phyloP scores from a whole-genome alignment of 2,113 vertebrate genomes.

The Sisor rabdophorus region DNA sequence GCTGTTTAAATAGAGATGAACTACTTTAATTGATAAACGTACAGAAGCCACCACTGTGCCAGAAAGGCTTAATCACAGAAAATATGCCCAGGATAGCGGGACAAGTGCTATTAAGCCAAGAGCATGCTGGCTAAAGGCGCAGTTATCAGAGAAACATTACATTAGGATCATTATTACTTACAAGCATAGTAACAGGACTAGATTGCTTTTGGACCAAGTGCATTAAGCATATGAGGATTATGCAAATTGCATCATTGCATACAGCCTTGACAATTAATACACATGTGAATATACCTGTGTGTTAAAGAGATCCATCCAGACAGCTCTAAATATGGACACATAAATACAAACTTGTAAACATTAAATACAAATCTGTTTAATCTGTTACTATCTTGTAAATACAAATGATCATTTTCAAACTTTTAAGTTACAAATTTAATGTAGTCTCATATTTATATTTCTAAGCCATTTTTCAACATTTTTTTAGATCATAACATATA shows the following conservation, averaged over 20 bases:
- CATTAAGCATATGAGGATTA: background rate
- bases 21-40: slow-evolving; percentile 43
- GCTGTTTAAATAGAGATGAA: slow-evolving; percentile 34
- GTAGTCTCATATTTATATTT: background rate
- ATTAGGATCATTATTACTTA: slow-evolving; percentile 46
- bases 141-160: slow-evolving; percentile 49
- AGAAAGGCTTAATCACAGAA: slow-evolving; percentile 48
- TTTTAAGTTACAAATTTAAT: too few species aligned
- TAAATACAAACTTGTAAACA: background rate
- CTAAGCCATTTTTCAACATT: background rate
- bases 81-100: slow-evolving; percentile 41
- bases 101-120: slow-evolving; percentile 44
- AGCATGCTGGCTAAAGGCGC: slow-evolving; percentile 43
- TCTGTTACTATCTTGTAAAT: too few species aligned
- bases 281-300: background rate
- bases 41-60: slow-evolving; percentile 33
- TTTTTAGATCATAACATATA: background rate
- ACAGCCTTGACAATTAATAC: background rate
- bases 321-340: background rate
- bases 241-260: background rate
- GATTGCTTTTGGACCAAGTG: background rate
- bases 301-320: background rate
- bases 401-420: too few species aligned
- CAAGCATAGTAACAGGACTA: background rate
- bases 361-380: background rate